Evolutionary conservation across 2,888 invertebrate genomes (phyloP), one percentile per base, ranked within the genome.

Genomic region (Watsonalla binaria): DNA sequence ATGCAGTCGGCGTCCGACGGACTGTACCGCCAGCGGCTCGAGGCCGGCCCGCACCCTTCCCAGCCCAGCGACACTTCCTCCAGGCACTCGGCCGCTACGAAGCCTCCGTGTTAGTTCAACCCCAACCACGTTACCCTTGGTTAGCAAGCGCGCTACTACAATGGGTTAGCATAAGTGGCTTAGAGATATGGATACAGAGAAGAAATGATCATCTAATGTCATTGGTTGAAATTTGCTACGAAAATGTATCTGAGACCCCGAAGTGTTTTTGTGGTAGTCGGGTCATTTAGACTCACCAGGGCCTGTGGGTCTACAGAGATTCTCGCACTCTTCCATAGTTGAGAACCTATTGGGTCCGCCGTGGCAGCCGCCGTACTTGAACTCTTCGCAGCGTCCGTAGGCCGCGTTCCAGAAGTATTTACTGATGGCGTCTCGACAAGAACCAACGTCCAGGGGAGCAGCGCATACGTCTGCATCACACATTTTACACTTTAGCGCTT

Each of bases 341-440:
- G 93, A 94, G 86, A 98, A 98, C 53, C 96, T 91, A 82, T 98
- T 98, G 51, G 95, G 94, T 66, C 96, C 96, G 39, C 97, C 97
- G 45, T 90, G 92, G 76, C 97, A 98, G 55, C 97, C 97, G 45
- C 96, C 94, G 74, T 95, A 98, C 1, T 86, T 82, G 82, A 96
- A 98, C 60, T 92, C 86, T 52, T 91, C 88, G 77, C 98, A 98
- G 45, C 84, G 80, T 11, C 93, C 92, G 0, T 86, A 80, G 0
- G 70, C 67, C 11, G 81, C 75, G 71, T 96, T 94, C 82, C 93
- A 97, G 86, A 93, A 96, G 84, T 92, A 94, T 79, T 96, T 95
- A 7, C 84, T 84, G 66, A 94, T 92, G 57, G 91, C 73, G 0
- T 92, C 93, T 33, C 91, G 84, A 75, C 97, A 97, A 5, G 94